Base-by-base conservation (phyloP, 2,888 invertebrate species). In the Norana najaformis region DNA sequence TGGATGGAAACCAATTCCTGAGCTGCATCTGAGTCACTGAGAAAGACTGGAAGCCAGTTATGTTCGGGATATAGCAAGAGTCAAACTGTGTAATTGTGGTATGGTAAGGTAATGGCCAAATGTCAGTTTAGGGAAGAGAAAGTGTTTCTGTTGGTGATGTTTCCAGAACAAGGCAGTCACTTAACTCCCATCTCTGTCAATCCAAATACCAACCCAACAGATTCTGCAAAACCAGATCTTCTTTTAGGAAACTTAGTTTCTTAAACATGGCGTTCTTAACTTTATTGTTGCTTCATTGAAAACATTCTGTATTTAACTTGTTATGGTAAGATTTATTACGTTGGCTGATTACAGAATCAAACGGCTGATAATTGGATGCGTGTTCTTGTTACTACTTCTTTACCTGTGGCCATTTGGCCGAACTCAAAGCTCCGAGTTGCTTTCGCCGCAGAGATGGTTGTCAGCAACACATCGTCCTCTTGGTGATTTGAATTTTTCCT, bases 371-470 rank as follows among this genome's bases (percentile, higher is more conserved):
- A 85, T 85, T 6, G 85, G 85, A 85, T 85, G 85, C 36, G 37
- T 85, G 18, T 35, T 91, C 47, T 47, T 91, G 35, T 38, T 90
- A 30, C 88, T 89, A 38, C 69, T 91, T 34, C 89, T 91, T n/a
- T 91, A 90, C 38, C 47, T 88, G 88, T 85, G 90, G 89, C 91
- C 91, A 18, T 90, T 85, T 23, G 85, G 85, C 23, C 35, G 85
- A 37, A 85, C 35, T 16, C 85, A 23, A 23, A 85, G 85, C 37
- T 85, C 85, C 1, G 85, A 85, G 36, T 85, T 85, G 37, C 85
- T 85, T 36, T 36, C 18, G 36, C 85, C 85, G 23, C 85, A 85
- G 36, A 85, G 37, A 85, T 85, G 85, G 85, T 85, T 85, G 85
- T 85, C 85, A 36, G 36, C 85, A 85, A 85, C 85, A 37, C 85